Base-by-base conservation (phyloP, 64 coral and sea anemone species). In the Platygyra sinensis region DNA sequence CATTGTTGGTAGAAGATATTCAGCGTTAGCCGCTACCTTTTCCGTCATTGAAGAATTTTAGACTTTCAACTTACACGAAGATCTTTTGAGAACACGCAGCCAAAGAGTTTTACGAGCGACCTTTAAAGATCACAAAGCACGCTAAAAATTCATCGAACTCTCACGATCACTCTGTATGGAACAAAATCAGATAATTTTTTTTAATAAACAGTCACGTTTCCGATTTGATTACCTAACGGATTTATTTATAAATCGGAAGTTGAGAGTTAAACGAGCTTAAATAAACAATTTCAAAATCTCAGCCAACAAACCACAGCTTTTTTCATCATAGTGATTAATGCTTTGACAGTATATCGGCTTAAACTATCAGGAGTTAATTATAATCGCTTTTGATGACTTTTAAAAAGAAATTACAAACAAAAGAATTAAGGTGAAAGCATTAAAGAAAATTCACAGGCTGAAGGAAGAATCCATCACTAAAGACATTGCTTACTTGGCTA, bases 371-470 rank as follows among this genome's bases (percentile, higher is more conserved):
- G 62, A 1, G 62, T 19, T 6, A 16, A 13, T 30, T 16, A 80
- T 61, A 62, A 80, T 62, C 54, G 22, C 20, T 85, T 72, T 30
- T 12, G 17, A 25, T 64, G 8, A 62, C 11, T 82, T 82, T 82
- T 82, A 30, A 82, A 82, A 64, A 39, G 33, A 64, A 39, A 33
- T 18, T 13, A 22, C 63, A 38, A 51, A 85, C 33, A 67, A 85
- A 85, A 85, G 36, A 62, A 65, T 51, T 10, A 72, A 10, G 62
- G 38, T 61, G 15, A 51, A 71, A 67, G 71, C 62, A 17, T 8
- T 49, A 79, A 79, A 79, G 76, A 72, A 67, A 85, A 27, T 85
- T 69, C 19, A 17, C 81, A 52, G 81, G 50, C 71, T 2, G 27
- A 71, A 20, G 24, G 33, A 50, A 24, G 62, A 9, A 50, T 19